Percentiles rank a stretch among this genome's conserved stretches.
Evolutionary conservation across 2,113 vertebrate species (phyloP).

Genomic region (Syrrhaptes paradoxus): DNA sequence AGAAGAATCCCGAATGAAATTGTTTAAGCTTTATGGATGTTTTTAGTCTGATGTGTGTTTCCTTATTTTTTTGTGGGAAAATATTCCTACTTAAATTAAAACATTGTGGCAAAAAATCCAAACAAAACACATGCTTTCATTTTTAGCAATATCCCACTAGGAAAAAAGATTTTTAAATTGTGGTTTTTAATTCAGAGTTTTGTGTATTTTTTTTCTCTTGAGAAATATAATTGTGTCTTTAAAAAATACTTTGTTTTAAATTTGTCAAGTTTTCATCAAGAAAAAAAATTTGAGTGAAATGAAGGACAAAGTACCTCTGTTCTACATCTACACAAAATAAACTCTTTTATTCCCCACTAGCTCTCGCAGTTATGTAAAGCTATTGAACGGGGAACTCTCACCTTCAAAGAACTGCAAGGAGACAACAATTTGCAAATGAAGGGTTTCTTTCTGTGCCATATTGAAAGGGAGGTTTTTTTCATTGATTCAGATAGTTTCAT

Average conservation of each 20-base stretch:
- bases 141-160: not conserved
- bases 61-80: not conserved
- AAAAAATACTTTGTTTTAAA: not conserved
- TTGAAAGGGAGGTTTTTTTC: not conserved
- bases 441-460: not conserved
- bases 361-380: not conserved
- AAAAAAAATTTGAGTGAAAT: not conserved
- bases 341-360: not conserved
- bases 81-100: not conserved
- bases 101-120: not conserved
- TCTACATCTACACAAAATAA: not conserved
- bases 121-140: not conserved
- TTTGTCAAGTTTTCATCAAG: not conserved
- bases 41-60: not conserved
- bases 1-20: constrained; percentile 1
- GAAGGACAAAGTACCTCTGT: not conserved
- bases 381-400: not conserved
- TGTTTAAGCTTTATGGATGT: not conserved
- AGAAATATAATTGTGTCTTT: not conserved
- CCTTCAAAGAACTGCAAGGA: constrained; percentile 23
- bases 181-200: not conserved
- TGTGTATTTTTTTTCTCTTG: not conserved
- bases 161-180: not conserved
- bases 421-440: constrained; percentile 20
- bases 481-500: not conserved